Base-by-base conservation (phyloP, 2,888 invertebrate species). In the Acanthococcus lagerstroemiae region DNA sequence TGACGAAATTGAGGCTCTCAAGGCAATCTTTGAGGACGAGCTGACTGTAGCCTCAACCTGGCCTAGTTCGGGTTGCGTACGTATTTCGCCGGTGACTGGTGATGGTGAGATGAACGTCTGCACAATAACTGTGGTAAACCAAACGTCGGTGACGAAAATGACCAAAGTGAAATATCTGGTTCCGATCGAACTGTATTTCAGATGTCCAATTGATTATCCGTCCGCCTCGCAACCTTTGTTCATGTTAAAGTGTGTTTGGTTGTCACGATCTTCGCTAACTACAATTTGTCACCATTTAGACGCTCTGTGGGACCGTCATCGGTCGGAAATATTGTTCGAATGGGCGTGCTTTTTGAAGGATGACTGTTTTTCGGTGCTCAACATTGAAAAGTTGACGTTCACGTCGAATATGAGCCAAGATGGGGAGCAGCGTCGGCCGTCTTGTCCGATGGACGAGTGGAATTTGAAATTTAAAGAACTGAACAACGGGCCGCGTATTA, bases 331-430 rank as follows among this genome's bases (percentile, higher is more conserved):
- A 22, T 19, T 63, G 21, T 63, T 63, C 52, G 26, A n/a, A 1
- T 63, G 63, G 63, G 50, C 63, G 15, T 63, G 24, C 1, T 63
- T 54, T 54, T 17, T 63, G 1, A 63, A 63, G 9, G 63, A 60
- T 27, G 60, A 63, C 25, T 63, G 52, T n/a, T 63, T 52, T 44
- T 21, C 30, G 5, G 52, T 52, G 21, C 21, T 63, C 22, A 19
- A 52, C 12, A 12, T 63, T 9, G 3, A 52, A 1, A 30, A 63
- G 4, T 25, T 54, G 7, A 15, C n/a, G 21, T 27, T 63, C 25
- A 44, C 24, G 3, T 22, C 37, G 37, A 22, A 54, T 9, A 44
- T 63, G 52, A n/a, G 54, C 27, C 2, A 0, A 1, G n/a, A 44
- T n/a, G n/a, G 3, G 12, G 37, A 37, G n/a, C 37, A 37, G 37